Percentiles rank a stretch among this genome's conserved stretches.
These are phyloP conservation scores for Trichopria drosophilae DNA, from an alignment of 2,888 invertebrate genomes.

Conservation along the genomic window DNA sequence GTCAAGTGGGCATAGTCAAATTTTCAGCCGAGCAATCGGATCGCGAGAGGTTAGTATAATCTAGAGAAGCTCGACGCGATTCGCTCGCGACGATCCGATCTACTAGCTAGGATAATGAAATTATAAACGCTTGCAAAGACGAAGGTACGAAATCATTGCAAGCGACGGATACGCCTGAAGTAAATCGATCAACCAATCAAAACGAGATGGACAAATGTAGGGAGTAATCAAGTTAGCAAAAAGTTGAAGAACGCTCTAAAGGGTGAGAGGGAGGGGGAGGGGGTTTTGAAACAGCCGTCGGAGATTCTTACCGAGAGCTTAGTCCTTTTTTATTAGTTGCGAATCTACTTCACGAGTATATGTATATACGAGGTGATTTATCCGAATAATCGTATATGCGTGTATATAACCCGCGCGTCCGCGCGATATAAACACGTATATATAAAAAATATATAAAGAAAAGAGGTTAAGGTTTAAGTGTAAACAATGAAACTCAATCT, in stretches of 20 bases:
- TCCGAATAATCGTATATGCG: conserved; percentile 43
- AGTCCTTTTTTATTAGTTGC: conserved; percentile 52
- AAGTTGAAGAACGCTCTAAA: not conserved
- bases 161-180: no score
- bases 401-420: no score
- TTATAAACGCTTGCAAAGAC: no score
- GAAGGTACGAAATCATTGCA: no score
- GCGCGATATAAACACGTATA: conserved; percentile 29
- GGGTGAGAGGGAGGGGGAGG: not conserved
- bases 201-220: no score
- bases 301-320: conserved; percentile 44
- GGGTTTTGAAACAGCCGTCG: conserved; percentile 11
- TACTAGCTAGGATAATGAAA: no score
- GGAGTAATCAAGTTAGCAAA: not conserved
- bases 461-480: conserved; percentile 47
- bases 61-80: conserved; percentile 36
- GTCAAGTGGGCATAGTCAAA: no score
- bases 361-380: conserved; percentile 48
- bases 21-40: conserved; percentile 32
- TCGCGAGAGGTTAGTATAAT: conserved; percentile 34
- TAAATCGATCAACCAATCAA: no score
- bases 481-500: conserved; percentile 54
- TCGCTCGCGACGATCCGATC: conserved; percentile 36
- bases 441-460: conserved; percentile 36
- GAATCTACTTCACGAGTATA: conserved; percentile 47